Conservation (phyloP, 2,888 invertebrate species). For the Gymnocheta viridis region DNA sequence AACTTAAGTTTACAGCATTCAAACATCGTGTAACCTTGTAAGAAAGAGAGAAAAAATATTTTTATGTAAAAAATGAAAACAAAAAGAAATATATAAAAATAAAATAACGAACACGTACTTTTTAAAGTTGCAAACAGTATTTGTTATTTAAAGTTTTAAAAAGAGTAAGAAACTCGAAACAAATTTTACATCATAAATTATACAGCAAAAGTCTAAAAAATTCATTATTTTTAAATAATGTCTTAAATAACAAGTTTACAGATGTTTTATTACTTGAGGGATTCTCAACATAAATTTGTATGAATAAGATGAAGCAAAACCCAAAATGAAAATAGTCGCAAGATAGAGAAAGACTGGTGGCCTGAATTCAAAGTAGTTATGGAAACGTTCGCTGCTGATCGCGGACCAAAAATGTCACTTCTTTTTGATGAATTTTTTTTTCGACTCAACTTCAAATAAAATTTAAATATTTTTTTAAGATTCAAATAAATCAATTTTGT, state of each 20-base stretch:
- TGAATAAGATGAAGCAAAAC: background rate
- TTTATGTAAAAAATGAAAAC: background rate
- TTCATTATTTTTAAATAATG: slow-evolving; percentile 28
- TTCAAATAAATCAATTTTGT: no score
- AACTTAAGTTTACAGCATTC: slow-evolving; percentile 52
- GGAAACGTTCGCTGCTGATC: no score
- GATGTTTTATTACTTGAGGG: slow-evolving; percentile 26
- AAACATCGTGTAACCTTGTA: slow-evolving; percentile 58
- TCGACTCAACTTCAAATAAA: no score
- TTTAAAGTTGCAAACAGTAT: slow-evolving; percentile 16
- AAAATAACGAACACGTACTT: slow-evolving; percentile 36
- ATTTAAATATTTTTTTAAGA: no score
- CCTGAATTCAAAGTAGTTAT: no score
- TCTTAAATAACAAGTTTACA: slow-evolving; percentile 34
- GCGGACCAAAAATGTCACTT: no score
- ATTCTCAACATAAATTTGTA: slow-evolving; percentile 17
- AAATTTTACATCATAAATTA: slow-evolving; percentile 52
- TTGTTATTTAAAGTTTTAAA: slow-evolving; percentile 46
- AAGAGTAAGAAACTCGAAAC: slow-evolving; percentile 31
- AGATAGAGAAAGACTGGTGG: no score
- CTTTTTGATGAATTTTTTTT: no score
- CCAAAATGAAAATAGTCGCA: no score
- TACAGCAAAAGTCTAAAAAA: slow-evolving; percentile 40
- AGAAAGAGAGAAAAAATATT: slow-evolving; percentile 1
- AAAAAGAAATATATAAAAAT: background rate